Base-by-base conservation (phyloP, 1,140 invertebrate genomes). In the Euborellia annulipes region DNA sequence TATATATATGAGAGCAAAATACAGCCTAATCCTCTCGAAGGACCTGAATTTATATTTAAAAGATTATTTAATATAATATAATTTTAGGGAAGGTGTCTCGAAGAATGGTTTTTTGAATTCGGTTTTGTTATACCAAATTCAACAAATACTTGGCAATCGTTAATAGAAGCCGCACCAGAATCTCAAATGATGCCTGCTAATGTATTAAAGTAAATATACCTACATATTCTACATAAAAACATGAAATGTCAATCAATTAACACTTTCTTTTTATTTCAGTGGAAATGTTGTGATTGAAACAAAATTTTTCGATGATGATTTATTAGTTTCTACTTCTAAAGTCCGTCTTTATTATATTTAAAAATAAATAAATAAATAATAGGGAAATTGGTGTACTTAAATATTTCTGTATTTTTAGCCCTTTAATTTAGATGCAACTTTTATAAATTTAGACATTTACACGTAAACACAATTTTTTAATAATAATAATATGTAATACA, bases 171-270 rank as follows among this genome's bases (percentile, higher is more conserved):
- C 30, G 95, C 96, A 0, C 94, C 95, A 2, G 94, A 98, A 66
- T 94, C 87, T 49, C 91, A 98, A 69, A 99, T 99, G 94, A 96
- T 99, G 89, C 94, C 96, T 36, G 92, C 94, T 2, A 91, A 88
- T 67, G 76, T 98, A 50, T 70, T 98, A 51, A 98, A 92, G 85
- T 88, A 72, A 68, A 66, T 61, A 4, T 50, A 17, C 41, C 17
- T 6, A 39, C n/a, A 39, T 16, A 6, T 6, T 39, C 9, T 39
- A 39, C 4, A 39, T 16, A 20, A 11, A 7, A 43, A n/a, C 11
- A 45, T 43, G 1, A 14, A 17, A 44, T 38, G n/a, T 39, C n/a
- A 40, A 1, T 14, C 16, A 8, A 39, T 22, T 27, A 47, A 27
- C 11, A 27, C 23, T 27, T 27, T 27, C 62, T 60, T 63, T 58